These are phyloP conservation scores for Philantomba maxwellii DNA, from an alignment of 2,113 vertebrate genomes.

Conservation along the genomic window DNA sequence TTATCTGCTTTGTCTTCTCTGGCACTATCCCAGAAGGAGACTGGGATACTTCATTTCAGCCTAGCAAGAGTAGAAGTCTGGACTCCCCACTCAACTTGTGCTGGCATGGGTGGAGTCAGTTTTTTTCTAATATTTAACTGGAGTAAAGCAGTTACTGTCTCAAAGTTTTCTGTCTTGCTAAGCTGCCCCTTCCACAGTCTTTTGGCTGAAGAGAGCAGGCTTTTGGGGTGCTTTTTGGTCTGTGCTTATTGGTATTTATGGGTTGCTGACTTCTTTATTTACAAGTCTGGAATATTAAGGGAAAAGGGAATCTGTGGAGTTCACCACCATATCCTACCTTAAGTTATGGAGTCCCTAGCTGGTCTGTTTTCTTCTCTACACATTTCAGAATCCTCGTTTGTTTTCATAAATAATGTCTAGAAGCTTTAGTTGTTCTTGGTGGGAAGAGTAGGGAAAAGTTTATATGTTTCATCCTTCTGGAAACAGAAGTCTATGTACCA, in stretches of 20 bases:
- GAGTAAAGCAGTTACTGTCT: background rate
- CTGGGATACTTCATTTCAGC: background rate
- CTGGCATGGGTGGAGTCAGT: background rate
- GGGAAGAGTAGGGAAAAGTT: background rate
- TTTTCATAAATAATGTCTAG: background rate
- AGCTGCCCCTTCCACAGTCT: background rate
- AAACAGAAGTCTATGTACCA: background rate
- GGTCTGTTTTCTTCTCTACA: background rate
- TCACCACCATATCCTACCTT: background rate
- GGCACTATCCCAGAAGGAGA: background rate
- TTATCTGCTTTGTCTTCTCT: background rate
- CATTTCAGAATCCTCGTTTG: background rate
- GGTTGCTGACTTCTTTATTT: background rate
- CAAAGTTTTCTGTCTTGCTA: background rate
- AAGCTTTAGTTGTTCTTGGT: background rate
- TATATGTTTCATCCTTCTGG: background rate
- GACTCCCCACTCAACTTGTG: background rate
- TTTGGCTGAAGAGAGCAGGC: background rate
- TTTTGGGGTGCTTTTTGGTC: background rate
- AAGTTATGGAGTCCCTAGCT: background rate
- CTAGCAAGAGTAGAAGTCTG: background rate
- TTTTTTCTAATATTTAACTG: background rate
- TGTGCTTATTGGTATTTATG: background rate
- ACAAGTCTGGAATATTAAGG: background rate
- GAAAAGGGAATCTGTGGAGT: background rate